Conservation (phyloP, 2,797 vertebrate genomes). For the Tachyglossus aculeatus region DNA sequence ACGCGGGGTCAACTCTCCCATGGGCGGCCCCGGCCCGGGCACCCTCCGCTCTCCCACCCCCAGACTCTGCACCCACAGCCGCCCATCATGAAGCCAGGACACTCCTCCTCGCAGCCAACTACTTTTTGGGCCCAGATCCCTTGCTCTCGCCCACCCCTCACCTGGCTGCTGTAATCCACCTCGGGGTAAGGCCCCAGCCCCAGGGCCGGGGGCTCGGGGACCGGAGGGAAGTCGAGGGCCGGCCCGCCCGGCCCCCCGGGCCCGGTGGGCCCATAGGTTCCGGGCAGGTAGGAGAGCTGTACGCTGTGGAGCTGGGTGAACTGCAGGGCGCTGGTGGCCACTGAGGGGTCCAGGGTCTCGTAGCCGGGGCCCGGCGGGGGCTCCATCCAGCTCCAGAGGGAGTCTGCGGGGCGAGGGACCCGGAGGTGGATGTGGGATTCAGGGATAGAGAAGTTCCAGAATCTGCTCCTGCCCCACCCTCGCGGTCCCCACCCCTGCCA, state of each 20-base stretch:
- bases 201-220: slow-evolving; percentile 28
- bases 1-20: no score
- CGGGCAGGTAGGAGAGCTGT: slow-evolving; percentile 55
- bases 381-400: slow-evolving; percentile 58
- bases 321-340: slow-evolving; percentile 12
- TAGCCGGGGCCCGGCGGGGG: slow-evolving; percentile 30
- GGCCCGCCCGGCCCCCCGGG: no score
- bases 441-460: not conserved
- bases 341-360: slow-evolving; percentile 47
- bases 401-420: slow-evolving; percentile 37
- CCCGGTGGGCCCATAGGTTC: slow-evolving; percentile 33
- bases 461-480: not conserved
- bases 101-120: not conserved
- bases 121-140: not conserved
- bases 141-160: slow-evolving; percentile 20
- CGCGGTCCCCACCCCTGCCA: not conserved
- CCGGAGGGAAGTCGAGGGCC: slow-evolving; percentile 22
- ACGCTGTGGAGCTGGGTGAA: slow-evolving; percentile 56
- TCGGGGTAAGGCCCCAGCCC: slow-evolving; percentile 23
- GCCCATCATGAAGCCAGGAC: not conserved
- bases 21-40: no score
- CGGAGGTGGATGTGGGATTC: not conserved
- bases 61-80: no score
- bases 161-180: slow-evolving; percentile 60
- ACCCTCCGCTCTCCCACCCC: no score